Percentiles rank a stretch among this genome's conserved stretches.
phyloP scores from a whole-genome alignment of 2,797 vertebrate genomes.

The Pitangus sulphuratus region DNA sequence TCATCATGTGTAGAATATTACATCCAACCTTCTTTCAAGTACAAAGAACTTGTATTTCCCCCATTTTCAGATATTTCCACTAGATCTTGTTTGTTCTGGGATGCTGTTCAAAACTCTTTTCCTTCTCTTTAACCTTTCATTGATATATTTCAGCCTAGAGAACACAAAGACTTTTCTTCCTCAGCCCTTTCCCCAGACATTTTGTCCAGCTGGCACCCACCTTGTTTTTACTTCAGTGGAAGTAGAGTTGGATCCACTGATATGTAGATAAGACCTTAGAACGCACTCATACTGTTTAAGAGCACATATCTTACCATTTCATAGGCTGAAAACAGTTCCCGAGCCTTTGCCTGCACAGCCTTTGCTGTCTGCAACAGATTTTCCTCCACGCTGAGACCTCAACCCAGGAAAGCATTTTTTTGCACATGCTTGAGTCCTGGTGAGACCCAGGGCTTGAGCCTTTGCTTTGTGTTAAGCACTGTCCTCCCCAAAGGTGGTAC shows the following conservation, averaged over 20 bases:
- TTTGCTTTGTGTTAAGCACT: neutral
- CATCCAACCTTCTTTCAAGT: slow-evolving; percentile 38
- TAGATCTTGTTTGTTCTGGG: slow-evolving; percentile 24
- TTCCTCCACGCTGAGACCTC: neutral
- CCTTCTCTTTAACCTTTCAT: slow-evolving; percentile 11
- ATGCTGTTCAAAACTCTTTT: slow-evolving; percentile 34
- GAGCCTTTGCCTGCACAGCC: neutral
- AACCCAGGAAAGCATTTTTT: neutral
- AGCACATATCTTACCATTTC: neutral
- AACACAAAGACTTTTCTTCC: neutral
- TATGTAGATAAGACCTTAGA: neutral
- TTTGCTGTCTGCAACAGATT: neutral
- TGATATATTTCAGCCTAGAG: neutral
- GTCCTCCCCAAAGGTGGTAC: neutral
- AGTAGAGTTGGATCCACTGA: neutral
- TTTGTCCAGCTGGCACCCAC: neutral
- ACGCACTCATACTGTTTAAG: neutral
- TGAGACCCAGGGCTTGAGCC: neutral
- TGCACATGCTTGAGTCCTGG: neutral
- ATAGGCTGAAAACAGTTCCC: neutral
- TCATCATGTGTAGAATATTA: slow-evolving; percentile 30
- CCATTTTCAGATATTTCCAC: slow-evolving; percentile 46
- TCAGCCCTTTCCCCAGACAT: neutral
- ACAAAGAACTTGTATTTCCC: slow-evolving; percentile 33
- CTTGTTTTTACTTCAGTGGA: neutral